Evolutionary conservation across 2,797 vertebrate genomes (phyloP), one percentile per base, ranked within the genome.

Genomic region (Apogon hyalosoma): DNA sequence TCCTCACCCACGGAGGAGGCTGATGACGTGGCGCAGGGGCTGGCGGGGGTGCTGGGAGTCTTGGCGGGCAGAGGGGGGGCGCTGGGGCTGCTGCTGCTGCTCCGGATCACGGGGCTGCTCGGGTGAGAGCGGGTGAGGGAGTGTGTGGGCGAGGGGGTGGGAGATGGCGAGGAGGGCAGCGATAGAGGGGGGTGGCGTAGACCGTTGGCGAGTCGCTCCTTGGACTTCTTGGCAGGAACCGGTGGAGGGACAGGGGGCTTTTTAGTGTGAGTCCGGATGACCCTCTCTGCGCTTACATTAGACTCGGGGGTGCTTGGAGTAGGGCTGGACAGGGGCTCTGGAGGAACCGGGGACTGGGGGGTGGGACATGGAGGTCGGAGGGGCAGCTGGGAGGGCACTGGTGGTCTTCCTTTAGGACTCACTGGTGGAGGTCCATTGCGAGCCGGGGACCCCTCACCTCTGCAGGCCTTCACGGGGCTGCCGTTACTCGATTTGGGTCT

Each of bases 201-300:
- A 42, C 98, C 97, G 11, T 98, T 99, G 48, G 94, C 91, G 28
- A 98, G 92, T 64, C 96, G 95, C 76, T 98, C 97, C 85, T 92
- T 95, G 71, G 94, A 96, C 92, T 98, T 99, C 91, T 99, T 99
- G 69, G 94, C 95, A 14, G 98, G 98, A 41, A 99, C 97, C 0
- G 98, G 98, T 12, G 98, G 98, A 0, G 98, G 98, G 58, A 98
- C 95, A 1, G 96, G 92, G n/a, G 95, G 92, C 75, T 95, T 95
- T 93, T 96, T 98, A 54, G 93, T 84, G 62, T 95, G 96, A 21
- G 87, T 93, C 89, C 92, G 93, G 62, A 88, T 70, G 57, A 95
- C 91, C 13, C 87, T 87, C 68, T 90, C 90, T 36, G 60, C 75
- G 0, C 60, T 76, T 3, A 28, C 58, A 19, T 48, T 78, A 6